Conservation (phyloP, 2,797 vertebrate species). For the Jordanella pulchra region DNA sequence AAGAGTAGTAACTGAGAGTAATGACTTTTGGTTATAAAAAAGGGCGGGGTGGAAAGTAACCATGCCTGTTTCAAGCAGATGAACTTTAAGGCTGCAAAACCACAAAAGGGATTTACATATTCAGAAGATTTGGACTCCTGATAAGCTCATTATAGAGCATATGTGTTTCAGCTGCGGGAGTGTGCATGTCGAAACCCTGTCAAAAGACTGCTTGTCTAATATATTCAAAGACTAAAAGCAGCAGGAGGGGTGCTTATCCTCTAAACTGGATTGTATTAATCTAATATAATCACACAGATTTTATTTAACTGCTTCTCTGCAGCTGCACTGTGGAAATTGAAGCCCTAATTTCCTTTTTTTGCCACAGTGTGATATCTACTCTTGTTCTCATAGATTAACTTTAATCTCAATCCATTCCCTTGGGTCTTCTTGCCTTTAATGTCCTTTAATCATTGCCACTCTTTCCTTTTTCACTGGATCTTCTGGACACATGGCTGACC, state of each 20-base stretch:
- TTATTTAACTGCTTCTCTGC: constrained; percentile 70
- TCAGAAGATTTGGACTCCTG: constrained; percentile 48
- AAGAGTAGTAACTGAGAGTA: constrained; percentile 15
- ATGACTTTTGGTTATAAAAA: constrained; percentile 5
- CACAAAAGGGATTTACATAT: constrained; percentile 54
- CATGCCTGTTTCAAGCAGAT: background rate
- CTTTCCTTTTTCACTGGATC: constrained; percentile 19
- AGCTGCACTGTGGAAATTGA: constrained; percentile 64
- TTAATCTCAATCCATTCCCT: constrained; percentile 31
- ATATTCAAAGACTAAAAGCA: constrained; percentile 48
- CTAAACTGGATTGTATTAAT: constrained; percentile 72
- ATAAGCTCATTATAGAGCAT: constrained; percentile 55
- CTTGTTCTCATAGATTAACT: constrained; percentile 37
- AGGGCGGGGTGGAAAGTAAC: constrained; percentile 22
- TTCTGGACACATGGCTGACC: background rate
- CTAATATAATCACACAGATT: constrained; percentile 67
- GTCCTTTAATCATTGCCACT: constrained; percentile 20
- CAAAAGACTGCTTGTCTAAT: constrained; percentile 44
- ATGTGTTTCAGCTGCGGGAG: constrained; percentile 27
- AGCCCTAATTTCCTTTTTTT: constrained; percentile 49
- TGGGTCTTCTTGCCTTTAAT: constrained; percentile 24
- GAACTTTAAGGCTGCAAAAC: constrained; percentile 18
- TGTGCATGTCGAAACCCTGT: constrained; percentile 37
- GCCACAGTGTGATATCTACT: constrained; percentile 34
- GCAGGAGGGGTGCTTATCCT: constrained; percentile 56